phyloP scores from a whole-genome alignment of 2,113 vertebrate genomes.

The Carassius auratus region DNA sequence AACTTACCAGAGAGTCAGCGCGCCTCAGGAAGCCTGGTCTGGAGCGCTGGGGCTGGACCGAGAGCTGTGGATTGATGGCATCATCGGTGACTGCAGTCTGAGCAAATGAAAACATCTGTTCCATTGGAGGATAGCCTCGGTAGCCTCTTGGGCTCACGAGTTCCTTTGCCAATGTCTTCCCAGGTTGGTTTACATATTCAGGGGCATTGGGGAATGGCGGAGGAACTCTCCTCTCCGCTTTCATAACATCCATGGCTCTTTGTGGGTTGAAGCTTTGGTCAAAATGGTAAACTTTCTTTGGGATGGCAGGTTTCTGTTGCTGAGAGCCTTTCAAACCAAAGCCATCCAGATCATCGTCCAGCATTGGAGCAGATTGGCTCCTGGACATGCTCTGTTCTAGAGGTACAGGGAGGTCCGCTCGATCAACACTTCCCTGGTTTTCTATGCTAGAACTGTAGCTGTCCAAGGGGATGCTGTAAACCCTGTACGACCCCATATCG shows the following conservation, averaged over 20 bases:
- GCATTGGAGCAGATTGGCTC: constrained; percentile 95
- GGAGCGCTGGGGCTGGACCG: constrained; percentile 76
- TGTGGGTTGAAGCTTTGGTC: constrained; percentile 99
- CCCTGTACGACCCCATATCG: constrained; percentile 94
- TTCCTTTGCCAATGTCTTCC: constrained; percentile 89
- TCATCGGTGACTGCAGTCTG: constrained; percentile 88
- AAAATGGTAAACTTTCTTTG: constrained; percentile 97
- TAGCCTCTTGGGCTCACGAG: constrained; percentile 89
- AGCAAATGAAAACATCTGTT: constrained; percentile 92
- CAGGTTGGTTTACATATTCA: constrained; percentile 86
- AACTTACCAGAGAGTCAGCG: constrained; percentile 91
- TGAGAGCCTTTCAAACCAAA: constrained; percentile 79
- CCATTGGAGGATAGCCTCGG: constrained; percentile 87
- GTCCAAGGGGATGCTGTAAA: constrained; percentile 95
- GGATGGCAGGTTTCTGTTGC: constrained; percentile 85
- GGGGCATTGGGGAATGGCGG: constrained; percentile 91
- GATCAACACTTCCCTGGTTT: constrained; percentile 88
- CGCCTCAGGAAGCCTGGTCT: constrained; percentile 89
- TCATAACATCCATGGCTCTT: constrained; percentile 80
- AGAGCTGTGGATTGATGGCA: constrained; percentile 68
- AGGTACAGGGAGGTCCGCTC: constrained; percentile 82
- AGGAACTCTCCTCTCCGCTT: constrained; percentile 84
- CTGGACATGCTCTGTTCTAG: constrained; percentile 94
- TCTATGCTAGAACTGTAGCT: constrained; percentile 92
- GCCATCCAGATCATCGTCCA: constrained; percentile 91